phyloP scores from a whole-genome alignment of 2,888 invertebrate genomes.

The Diachrysia chrysitis region DNA sequence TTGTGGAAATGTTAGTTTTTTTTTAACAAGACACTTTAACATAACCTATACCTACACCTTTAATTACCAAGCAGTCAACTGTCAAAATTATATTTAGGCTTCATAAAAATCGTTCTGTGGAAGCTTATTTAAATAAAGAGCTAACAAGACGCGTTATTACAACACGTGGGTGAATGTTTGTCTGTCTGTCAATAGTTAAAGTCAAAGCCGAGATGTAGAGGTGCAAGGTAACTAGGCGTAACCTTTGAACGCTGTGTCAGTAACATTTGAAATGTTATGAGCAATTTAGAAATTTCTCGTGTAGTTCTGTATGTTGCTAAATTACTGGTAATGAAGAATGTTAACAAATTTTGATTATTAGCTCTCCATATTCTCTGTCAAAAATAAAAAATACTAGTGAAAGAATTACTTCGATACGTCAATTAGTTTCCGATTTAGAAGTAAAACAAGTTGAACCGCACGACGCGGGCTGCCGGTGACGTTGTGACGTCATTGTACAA shows the following conservation, averaged over 20 bases:
- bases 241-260: constrained; percentile 6
- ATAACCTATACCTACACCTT: neutral
- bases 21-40: neutral
- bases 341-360: too few species aligned
- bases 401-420: too few species aligned
- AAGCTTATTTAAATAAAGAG: constrained; percentile 19
- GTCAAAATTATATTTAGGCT: neutral
- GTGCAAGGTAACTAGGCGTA: constrained; percentile 20
- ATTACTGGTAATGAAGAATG: too few species aligned
- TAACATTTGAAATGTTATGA: neutral
- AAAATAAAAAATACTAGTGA: too few species aligned
- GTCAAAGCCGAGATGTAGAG: constrained; percentile 28
- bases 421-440: neutral
- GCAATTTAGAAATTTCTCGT: neutral
- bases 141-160: constrained; percentile 15
- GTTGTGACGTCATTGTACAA: too few species aligned
- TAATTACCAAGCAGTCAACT: neutral
- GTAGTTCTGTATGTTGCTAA: neutral
- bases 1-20: too few species aligned
- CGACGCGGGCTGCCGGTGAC: too few species aligned
- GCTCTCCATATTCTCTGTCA: too few species aligned
- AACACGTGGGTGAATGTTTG: constrained; percentile 14
- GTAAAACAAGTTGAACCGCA: too few species aligned
- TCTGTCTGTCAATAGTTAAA: constrained; percentile 40
- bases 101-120: neutral